Evolutionary conservation across 1,140 invertebrate species (phyloP).

Genomic region (Lutraria rhynchaena): DNA sequence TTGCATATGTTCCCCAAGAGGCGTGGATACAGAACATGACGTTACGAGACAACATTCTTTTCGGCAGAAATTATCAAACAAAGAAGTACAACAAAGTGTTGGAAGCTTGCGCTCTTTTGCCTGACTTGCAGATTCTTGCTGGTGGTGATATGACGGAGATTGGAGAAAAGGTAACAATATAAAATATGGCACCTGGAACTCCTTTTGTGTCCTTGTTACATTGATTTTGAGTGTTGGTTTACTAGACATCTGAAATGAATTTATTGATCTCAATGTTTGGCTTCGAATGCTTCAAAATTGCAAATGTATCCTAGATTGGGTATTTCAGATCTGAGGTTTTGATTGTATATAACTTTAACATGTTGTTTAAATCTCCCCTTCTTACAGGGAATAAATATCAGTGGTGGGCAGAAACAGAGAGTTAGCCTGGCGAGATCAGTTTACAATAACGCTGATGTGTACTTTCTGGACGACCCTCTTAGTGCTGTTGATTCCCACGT

Average conservation of each 20-base stretch:
- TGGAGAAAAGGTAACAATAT: constrained; percentile 76
- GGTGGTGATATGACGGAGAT: constrained; percentile 87
- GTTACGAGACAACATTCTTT: constrained; percentile 87
- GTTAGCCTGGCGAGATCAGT: constrained; percentile 94
- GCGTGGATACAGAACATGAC: constrained; percentile 88
- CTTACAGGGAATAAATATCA: constrained; percentile 68
- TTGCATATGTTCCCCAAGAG: constrained; percentile 90
- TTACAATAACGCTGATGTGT: constrained; percentile 88
- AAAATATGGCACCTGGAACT: too few species aligned
- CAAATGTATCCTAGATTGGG: too few species aligned
- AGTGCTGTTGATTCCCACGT: constrained; percentile 82
- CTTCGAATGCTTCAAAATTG: too few species aligned
- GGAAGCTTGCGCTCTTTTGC: constrained; percentile 85
- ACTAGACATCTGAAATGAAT: too few species aligned
- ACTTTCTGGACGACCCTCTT: constrained; percentile 86
- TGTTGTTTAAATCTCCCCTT: too few species aligned
- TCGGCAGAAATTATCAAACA: constrained; percentile 84
- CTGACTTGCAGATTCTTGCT: constrained; percentile 88
- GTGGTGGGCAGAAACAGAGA: constrained; percentile 94
- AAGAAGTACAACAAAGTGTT: constrained; percentile 82
- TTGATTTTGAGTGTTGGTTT: too few species aligned
- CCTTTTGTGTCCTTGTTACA: too few species aligned
- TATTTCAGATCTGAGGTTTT: too few species aligned
- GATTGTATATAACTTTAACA: too few species aligned
- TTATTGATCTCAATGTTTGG: too few species aligned